Percentiles rank a stretch among this genome's conserved stretches.
phyloP scores from a whole-genome alignment of 2,113 vertebrate genomes.

The Anolis sagrei region DNA sequence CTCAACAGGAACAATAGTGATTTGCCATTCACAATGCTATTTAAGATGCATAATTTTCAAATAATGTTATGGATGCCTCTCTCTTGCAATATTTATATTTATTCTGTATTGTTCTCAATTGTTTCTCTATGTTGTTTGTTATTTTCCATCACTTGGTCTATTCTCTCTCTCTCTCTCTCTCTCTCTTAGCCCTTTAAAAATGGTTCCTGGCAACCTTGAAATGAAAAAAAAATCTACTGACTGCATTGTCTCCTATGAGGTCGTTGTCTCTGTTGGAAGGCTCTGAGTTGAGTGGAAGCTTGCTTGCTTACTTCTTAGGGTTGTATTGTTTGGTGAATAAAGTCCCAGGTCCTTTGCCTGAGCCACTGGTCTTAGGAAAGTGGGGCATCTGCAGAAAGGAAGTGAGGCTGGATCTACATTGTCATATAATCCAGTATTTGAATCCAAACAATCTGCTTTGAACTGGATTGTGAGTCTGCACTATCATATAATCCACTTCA shows the following conservation, averaged over 20 bases:
- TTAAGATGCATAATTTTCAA: neutral
- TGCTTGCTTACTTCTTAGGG: too few relatives aligned
- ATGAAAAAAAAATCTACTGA: neutral
- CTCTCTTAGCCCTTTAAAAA: neutral
- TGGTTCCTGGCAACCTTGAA: neutral
- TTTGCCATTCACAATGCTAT: neutral
- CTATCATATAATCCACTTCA: too few relatives aligned
- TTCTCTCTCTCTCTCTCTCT: neutral
- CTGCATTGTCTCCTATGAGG: neutral
- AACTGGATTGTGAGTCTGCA: too few relatives aligned
- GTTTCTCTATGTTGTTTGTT: neutral
- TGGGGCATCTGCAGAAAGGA: too few relatives aligned
- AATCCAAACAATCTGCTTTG: too few relatives aligned
- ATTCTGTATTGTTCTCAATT: neutral
- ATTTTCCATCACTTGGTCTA: neutral
- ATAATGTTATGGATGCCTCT: neutral
- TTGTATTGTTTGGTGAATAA: too few relatives aligned
- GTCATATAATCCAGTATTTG: too few relatives aligned
- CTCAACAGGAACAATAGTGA: neutral
- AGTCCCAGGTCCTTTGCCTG: too few relatives aligned
- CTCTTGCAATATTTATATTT: neutral
- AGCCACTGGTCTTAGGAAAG: too few relatives aligned
- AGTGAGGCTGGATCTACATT: too few relatives aligned
- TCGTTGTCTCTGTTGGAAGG: too few relatives aligned
- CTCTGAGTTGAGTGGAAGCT: too few relatives aligned